These are phyloP conservation scores for Dysidea cf. avara DNA, from an alignment of 37 sponge, comb jelly and placozoan species.

Conservation along the genomic window DNA sequence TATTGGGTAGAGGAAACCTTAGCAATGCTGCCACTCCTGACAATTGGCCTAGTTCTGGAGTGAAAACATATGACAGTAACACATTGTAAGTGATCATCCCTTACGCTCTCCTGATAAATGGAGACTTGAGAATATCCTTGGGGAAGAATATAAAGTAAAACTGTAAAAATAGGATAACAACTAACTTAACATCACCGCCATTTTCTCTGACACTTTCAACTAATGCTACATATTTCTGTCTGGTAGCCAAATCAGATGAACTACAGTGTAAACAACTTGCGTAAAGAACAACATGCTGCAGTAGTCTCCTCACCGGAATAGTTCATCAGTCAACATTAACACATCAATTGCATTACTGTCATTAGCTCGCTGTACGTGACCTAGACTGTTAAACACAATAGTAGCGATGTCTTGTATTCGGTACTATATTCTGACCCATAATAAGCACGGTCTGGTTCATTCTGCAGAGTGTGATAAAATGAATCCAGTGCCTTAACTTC, in stretches of 20 bases:
- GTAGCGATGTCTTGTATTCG: neutral
- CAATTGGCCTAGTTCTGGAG: constrained; percentile 79
- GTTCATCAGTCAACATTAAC: constrained; percentile 90
- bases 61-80: neutral
- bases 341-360: constrained; percentile 84
- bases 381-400: neutral
- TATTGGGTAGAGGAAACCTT: constrained; percentile 94
- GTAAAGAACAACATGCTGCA: neutral
- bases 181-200: constrained; percentile 77
- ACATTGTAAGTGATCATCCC: constrained; percentile 4
- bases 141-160: too few species aligned
- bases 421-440: constrained; percentile 72
- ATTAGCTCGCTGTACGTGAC: constrained; percentile 74
- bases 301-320: constrained; percentile 85
- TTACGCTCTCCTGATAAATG: constrained; percentile 96
- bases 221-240: constrained; percentile 82
- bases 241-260: constrained; percentile 75
- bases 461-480: constrained; percentile 87
- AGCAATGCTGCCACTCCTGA: constrained; percentile 96
- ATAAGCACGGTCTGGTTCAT: constrained; percentile 88
- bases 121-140: constrained; percentile 91
- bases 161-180: neutral
- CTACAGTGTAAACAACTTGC: constrained; percentile 31
- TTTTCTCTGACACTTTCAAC: constrained; percentile 90
- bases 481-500: constrained; percentile 88